Evolutionary conservation across 2,797 vertebrate genomes (phyloP).

Genomic region (Arremon brunneinucha): DNA sequence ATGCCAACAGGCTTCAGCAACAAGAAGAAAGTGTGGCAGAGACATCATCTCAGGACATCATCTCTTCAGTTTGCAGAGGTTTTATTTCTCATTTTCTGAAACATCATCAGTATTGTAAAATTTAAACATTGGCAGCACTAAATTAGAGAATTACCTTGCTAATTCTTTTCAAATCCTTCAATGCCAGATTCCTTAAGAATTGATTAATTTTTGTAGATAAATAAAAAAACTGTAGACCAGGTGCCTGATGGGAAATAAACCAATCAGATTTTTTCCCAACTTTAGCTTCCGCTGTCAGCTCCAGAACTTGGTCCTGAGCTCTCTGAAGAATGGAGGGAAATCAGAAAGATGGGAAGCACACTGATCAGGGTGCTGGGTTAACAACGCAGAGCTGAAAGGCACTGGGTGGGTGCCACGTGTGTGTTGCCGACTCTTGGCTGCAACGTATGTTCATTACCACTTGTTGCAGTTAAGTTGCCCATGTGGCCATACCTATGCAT

Average conservation of each 20-base stretch:
- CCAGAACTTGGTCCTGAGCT: neutral
- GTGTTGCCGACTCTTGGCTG: neutral
- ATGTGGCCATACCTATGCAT: neutral
- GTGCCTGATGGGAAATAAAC: neutral
- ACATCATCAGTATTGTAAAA: neutral
- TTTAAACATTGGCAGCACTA: neutral
- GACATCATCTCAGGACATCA: neutral
- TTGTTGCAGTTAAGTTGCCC: neutral
- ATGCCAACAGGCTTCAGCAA: neutral
- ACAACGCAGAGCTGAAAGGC: neutral
- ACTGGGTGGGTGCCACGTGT: rapidly evolving
- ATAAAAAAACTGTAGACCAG: neutral
- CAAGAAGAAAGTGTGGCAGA: neutral
- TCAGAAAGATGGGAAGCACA: neutral
- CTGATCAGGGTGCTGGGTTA: neutral
- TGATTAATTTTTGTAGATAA: neutral
- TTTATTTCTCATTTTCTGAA: neutral
- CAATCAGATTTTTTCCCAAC: neutral
- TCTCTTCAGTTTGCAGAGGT: neutral
- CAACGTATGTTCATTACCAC: neutral
- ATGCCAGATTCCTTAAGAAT: neutral
- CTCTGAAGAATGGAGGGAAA: neutral
- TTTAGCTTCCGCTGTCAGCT: neutral
- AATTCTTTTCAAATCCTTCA: neutral
- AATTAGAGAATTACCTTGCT: neutral